Conservation (phyloP, 2,113 vertebrate genomes). For the Suricata suricatta region DNA sequence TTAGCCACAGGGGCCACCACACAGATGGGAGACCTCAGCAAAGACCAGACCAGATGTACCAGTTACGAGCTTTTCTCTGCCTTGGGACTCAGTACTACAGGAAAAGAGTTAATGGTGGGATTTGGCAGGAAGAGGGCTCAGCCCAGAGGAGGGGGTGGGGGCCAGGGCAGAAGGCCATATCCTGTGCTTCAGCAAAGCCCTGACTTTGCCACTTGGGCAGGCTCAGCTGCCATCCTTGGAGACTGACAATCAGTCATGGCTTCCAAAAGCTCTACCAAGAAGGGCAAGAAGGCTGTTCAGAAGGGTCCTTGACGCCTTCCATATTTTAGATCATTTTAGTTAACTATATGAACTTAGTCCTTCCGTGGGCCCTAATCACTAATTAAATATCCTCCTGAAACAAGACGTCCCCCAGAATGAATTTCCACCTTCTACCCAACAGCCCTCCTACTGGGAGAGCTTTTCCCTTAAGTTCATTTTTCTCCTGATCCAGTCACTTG, state of each 20-base stretch:
- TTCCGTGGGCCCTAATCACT: not conserved
- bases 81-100: not conserved
- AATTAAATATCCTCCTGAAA: not conserved
- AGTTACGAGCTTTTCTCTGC: too few relatives aligned
- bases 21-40: not conserved
- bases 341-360: not conserved
- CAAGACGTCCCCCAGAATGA: not conserved
- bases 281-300: not conserved
- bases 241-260: not conserved
- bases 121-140: not conserved
- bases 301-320: not conserved
- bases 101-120: not conserved
- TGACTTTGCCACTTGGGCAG: fast-evolving
- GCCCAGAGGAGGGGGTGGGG: not conserved
- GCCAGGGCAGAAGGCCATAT: not conserved
- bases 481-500: constrained; percentile 68
- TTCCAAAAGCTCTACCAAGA: not conserved
- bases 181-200: not conserved
- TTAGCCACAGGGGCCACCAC: not conserved
- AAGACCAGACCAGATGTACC: not conserved
- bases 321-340: not conserved
- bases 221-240: not conserved
- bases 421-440: not conserved
- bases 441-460: not conserved
- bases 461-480: constrained; percentile 48